Conservation (phyloP, 2,888 invertebrate genomes). For the Mylabris sibirica region DNA sequence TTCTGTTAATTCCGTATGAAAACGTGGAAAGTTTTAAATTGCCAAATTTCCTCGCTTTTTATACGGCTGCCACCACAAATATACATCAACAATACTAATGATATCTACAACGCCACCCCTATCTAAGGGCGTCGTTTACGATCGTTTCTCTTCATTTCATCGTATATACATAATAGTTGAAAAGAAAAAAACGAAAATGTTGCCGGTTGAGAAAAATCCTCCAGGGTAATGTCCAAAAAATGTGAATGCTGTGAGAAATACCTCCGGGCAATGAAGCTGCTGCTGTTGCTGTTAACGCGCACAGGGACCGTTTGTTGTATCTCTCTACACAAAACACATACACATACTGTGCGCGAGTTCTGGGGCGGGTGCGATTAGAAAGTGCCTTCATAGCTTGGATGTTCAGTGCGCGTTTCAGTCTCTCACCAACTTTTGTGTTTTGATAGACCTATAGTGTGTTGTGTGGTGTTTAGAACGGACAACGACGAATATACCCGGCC, state of each 20-base stretch:
- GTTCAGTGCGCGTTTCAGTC: conserved; percentile 33
- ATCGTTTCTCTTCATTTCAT: not conserved
- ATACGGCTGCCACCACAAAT: not conserved
- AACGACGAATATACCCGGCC: not conserved
- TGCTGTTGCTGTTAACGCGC: conserved; percentile 22
- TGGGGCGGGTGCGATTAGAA: conserved; percentile 51
- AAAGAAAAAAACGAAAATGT: not conserved
- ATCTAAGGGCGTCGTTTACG: conserved; percentile 16
- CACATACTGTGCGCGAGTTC: conserved; percentile 40
- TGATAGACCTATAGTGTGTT: conserved; percentile 17
- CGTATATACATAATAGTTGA: too few species aligned
- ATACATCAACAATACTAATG: not conserved
- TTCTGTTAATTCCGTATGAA: not conserved
- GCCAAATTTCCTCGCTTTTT: not conserved
- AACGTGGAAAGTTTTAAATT: conserved; percentile 1
- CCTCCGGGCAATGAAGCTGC: not conserved
- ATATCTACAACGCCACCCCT: not conserved
- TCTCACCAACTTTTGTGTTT: conserved; percentile 25
- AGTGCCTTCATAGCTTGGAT: conserved; percentile 39
- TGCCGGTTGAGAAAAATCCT: conserved; percentile 12
- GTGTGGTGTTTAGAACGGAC: conserved; percentile 19
- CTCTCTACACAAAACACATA: conserved; percentile 12
- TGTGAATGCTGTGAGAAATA: conserved; percentile 4
- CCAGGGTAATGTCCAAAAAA: conserved; percentile 5
- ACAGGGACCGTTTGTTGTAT: conserved; percentile 29